Percentiles rank a stretch among this genome's conserved stretches.
phyloP scores from a whole-genome alignment of 2,797 vertebrate species.

The Myotis myotis region DNA sequence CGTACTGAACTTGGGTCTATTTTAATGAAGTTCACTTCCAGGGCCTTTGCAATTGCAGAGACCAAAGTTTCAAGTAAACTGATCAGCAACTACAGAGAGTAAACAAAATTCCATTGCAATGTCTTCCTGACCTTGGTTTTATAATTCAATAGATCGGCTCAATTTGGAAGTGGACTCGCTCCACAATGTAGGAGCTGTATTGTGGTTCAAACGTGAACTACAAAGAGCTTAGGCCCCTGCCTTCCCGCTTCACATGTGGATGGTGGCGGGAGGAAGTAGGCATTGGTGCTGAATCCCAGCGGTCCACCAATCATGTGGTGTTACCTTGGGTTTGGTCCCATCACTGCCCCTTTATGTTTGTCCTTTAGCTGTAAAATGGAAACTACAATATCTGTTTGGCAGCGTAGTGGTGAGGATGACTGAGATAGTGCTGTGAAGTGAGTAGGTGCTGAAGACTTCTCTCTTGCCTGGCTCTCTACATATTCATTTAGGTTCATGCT shows the following conservation, averaged over 20 bases:
- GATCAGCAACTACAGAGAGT: not conserved
- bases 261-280: not conserved
- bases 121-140: not conserved
- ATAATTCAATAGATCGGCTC: not conserved
- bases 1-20: not conserved
- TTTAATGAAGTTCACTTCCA: not conserved
- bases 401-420: not conserved
- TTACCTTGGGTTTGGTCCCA: not conserved
- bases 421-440: not conserved
- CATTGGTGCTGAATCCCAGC: not conserved
- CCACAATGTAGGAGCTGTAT: not conserved
- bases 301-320: accelerated
- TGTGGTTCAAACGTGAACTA: not conserved
- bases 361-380: not conserved
- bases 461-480: not conserved
- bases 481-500: not conserved
- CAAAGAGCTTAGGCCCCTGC: not conserved
- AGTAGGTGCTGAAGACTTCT: not conserved
- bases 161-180: not conserved
- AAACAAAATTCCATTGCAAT: not conserved
- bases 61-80: not conserved
- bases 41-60: not conserved
- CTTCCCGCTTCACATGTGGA: not conserved
- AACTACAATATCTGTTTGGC: not conserved
- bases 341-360: not conserved